Percentiles rank a stretch among this genome's conserved stretches.
Evolutionary conservation across 92 coral and sea anemone genomes (phyloP).

Genomic region (Bergia sp.): DNA sequence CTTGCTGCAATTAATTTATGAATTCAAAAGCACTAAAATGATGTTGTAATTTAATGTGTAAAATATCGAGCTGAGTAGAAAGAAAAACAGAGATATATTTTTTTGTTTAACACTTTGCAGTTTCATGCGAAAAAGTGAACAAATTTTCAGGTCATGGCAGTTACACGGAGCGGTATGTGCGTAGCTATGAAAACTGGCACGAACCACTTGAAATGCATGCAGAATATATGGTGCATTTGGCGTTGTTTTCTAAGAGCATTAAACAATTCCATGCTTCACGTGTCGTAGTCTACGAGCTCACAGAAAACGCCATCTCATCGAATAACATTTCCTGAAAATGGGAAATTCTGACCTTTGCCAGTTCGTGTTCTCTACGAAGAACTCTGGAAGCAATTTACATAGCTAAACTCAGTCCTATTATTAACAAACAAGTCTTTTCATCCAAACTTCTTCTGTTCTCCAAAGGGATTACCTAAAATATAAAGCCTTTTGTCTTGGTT

Average conservation of each 20-base stretch:
- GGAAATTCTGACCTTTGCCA: too few species aligned
- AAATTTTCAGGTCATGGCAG: constrained; percentile 6
- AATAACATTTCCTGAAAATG: background rate
- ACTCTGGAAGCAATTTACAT: too few species aligned
- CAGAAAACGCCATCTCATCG: background rate
- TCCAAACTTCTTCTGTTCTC: too few species aligned
- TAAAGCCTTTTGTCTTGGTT: too few species aligned
- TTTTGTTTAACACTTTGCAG: background rate
- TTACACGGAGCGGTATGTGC: background rate
- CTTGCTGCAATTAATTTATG: too few species aligned
- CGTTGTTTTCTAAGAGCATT: background rate
- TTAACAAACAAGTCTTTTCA: too few species aligned
- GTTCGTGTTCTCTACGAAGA: too few species aligned
- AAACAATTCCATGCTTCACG: background rate
- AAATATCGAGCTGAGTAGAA: background rate
- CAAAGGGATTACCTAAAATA: too few species aligned
- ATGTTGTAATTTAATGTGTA: background rate
- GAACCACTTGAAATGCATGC: background rate
- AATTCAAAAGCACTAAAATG: background rate
- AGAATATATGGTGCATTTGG: background rate
- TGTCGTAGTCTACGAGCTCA: background rate
- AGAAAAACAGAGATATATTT: background rate
- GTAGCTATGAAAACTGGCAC: background rate
- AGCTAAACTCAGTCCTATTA: too few species aligned
- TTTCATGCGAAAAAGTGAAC: background rate